Percentiles rank a stretch among this genome's conserved stretches.
Conservation (phyloP, 2,888 invertebrate genomes). For the Pogonocherus hispidulus region DNA sequence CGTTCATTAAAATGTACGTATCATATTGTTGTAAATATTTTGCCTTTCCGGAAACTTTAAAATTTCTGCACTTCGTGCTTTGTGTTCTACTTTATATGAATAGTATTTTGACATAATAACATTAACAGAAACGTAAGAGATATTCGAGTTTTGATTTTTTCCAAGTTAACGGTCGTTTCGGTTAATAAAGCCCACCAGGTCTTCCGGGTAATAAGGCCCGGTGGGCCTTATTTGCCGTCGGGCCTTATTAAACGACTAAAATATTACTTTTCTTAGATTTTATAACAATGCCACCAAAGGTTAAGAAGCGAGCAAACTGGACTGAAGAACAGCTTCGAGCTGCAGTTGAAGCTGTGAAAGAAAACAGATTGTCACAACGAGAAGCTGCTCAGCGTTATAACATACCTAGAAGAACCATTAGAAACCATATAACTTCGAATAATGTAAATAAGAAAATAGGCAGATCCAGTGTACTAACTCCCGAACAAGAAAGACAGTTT, state of each 20-base stretch:
- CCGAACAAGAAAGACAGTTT: conserved; percentile 12
- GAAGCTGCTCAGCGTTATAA: not conserved
- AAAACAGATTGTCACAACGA: not conserved
- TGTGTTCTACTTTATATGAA: not conserved
- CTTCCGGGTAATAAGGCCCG: not conserved
- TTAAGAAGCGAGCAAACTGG: conserved; percentile 29
- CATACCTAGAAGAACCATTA: not conserved
- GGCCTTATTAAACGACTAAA: not conserved
- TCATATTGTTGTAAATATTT: too few species aligned
- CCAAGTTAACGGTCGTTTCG: not conserved
- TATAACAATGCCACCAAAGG: conserved; percentile 14
- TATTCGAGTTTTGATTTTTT: not conserved
- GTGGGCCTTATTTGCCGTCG: not conserved
- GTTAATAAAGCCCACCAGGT: not conserved
- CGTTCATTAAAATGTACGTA: too few species aligned
- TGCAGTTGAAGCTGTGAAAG: not conserved
- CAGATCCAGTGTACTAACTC: conserved; percentile 1
- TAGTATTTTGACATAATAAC: not conserved
- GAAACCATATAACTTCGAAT: not conserved
- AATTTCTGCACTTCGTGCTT: too few species aligned
- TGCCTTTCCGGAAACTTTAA: too few species aligned
- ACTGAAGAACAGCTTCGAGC: conserved; percentile 22
- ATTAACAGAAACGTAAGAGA: not conserved
- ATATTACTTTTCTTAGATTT: too few species aligned
- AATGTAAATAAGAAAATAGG: not conserved